Evolutionary conservation across 2,113 vertebrate species (phyloP), one percentile per base, ranked within the genome.

Genomic region (Pseudorasbora parva): DNA sequence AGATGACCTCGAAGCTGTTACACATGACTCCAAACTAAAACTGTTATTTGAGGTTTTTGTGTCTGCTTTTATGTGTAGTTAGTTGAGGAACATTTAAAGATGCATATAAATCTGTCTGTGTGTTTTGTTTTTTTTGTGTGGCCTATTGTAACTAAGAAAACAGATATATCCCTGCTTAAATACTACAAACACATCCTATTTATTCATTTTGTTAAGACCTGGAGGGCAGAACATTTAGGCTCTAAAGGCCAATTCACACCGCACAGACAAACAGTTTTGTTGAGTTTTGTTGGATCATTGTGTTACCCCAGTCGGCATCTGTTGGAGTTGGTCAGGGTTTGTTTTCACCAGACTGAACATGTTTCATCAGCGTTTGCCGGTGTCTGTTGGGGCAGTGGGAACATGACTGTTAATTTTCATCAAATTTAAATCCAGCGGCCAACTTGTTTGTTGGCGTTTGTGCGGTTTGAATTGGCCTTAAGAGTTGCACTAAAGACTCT

Each of bases 61-160:
- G 1, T 12, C 37, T 71, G 4, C 66, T 71, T 71, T 43, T 71
- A n/a, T 69, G 60, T 33, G 30, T 37, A 66, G 62, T 69, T 43
- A 43, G 21, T 23, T 12, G 10, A 71, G 37, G 1, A 71, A 23
- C 10, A 0, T 41, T 43, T 71, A n/a, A 12, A 12, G 66, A 43
- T 43, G 66, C 66, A 69, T 69, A 12, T 23, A 14, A 43, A 43
- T 45, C 10, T 23, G 2, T n/a, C 9, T 14, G 21, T 41, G 33
- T 68, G 64, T 43, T 23, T 71, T n/a, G n/a, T n/a, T 37, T 45
- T 45, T 30, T 68, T 71, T n/a, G 41, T 45, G 41, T 71, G 68
- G 68, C 41, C 68, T 72, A 45, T 45, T 72, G 41, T 72, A 72
- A 72, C 68, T 68, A 21, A 23, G 41, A 72, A 2, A 72, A 72